A percentile compares a stretch with the other conserved stretches of the same genome.
phyloP scores from a whole-genome alignment of 2,888 invertebrate genomes.

The Ophion ventricosus region DNA sequence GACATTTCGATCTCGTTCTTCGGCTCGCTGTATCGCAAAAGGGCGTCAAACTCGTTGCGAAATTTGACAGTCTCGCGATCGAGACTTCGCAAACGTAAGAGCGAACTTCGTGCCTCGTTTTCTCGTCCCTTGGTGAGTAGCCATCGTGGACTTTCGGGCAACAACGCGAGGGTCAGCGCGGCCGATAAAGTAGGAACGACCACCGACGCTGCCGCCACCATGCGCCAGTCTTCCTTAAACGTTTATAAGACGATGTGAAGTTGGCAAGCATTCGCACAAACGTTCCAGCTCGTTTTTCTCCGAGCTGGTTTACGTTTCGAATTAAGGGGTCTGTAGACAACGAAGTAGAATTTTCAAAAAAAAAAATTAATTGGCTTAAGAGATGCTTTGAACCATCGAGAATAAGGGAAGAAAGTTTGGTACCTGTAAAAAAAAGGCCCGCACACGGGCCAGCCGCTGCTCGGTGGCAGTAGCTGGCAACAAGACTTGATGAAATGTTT shows the following conservation, averaged over 20 bases:
- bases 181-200: constrained; percentile 79
- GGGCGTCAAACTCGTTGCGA: constrained; percentile 67
- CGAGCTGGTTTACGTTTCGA: background rate
- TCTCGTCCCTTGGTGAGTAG: constrained; percentile 81
- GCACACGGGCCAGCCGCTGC: no score
- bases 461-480: no score
- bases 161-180: constrained; percentile 77
- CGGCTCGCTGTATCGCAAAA: constrained; percentile 64
- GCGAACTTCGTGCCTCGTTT: constrained; percentile 81
- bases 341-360: no score
- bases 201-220: constrained; percentile 78
- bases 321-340: no score
- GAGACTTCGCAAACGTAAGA: constrained; percentile 80
- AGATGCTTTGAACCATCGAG: no score
- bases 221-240: constrained; percentile 80
- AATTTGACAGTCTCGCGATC: constrained; percentile 65
- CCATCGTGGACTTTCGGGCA: constrained; percentile 85
- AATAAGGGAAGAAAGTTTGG: no score
- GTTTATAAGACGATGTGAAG: background rate
- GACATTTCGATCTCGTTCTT: constrained; percentile 53
- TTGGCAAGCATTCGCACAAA: background rate
- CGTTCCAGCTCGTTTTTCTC: background rate
- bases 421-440: no score
- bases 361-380: no score
- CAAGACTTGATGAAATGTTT: no score